These are phyloP conservation scores for Phoeniculus purpureus DNA, from an alignment of 2,797 vertebrate genomes.

Conservation along the genomic window DNA sequence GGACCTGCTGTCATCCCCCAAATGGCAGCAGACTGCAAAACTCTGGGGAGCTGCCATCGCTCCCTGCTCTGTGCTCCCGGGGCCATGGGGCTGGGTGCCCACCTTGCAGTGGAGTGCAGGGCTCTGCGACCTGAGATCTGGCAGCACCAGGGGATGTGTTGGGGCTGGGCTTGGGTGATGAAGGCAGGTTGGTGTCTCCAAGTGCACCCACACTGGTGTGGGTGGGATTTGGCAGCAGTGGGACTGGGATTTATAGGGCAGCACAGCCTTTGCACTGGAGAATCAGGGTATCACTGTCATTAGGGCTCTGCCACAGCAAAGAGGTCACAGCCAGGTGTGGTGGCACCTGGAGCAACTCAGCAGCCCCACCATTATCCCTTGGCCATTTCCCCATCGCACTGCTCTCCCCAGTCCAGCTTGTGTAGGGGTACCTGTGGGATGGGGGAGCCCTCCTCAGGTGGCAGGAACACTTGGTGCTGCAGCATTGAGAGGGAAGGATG, in stretches of 20 bases:
- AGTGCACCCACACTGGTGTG: too few species aligned
- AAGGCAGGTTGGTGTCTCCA: not conserved
- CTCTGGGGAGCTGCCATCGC: accelerated
- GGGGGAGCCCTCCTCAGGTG: not conserved
- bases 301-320: not conserved
- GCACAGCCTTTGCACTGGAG: not conserved
- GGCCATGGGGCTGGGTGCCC: not conserved
- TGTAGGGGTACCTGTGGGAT: accelerated
- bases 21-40: not conserved
- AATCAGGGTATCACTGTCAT: not conserved
- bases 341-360: not conserved
- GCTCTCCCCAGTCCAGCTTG: not conserved
- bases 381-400: accelerated
- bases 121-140: not conserved
- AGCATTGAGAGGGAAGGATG: not conserved
- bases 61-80: not conserved
- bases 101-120: not conserved
- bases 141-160: accelerated
- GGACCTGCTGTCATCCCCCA: accelerated
- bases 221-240: not conserved
- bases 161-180: not conserved
- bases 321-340: not conserved
- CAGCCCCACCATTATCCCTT: too few species aligned
- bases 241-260: not conserved
- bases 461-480: not conserved